Evolutionary conservation across 2,888 invertebrate genomes (phyloP).

Genomic region (Linyphia triangularis): DNA sequence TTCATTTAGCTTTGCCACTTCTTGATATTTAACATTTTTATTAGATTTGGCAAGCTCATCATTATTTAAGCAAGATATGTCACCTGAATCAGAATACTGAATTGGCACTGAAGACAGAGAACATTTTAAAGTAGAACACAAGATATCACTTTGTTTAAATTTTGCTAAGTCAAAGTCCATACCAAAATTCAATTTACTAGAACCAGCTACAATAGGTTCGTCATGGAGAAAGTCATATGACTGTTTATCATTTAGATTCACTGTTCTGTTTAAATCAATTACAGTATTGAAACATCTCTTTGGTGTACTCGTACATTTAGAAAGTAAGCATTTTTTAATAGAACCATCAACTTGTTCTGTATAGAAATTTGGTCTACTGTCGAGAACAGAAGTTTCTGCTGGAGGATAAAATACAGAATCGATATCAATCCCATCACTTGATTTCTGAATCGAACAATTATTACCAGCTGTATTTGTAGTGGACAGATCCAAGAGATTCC

Average conservation of each 20-base stretch:
- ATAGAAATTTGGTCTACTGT: not conserved
- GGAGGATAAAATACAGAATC: constrained; percentile 13
- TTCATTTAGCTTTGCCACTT: not conserved
- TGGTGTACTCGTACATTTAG: constrained; percentile 7
- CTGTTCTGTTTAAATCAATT: not conserved
- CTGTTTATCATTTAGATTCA: not conserved
- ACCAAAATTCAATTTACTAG: not conserved
- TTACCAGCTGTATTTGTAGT: not conserved
- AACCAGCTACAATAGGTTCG: constrained; percentile 9
- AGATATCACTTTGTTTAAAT: not conserved
- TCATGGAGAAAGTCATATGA: not conserved
- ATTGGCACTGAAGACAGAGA: not conserved
- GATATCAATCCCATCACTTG: not conserved
- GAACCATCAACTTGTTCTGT: not conserved
- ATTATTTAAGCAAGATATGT: not conserved
- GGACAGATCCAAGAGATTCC: not conserved
- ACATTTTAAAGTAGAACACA: constrained; percentile 19
- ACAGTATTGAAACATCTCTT: not conserved
- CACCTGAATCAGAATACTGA: not conserved
- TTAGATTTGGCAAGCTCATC: not conserved
- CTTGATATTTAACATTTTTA: not conserved
- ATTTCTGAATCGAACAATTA: not conserved
- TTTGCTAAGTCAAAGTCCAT: constrained; percentile 23
- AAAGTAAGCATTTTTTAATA: not conserved
- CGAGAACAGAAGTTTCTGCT: not conserved